A percentile compares a stretch with the other conserved stretches of the same genome.
Evolutionary conservation across 2,113 vertebrate species (phyloP).

Genomic region (Numenius arquata): DNA sequence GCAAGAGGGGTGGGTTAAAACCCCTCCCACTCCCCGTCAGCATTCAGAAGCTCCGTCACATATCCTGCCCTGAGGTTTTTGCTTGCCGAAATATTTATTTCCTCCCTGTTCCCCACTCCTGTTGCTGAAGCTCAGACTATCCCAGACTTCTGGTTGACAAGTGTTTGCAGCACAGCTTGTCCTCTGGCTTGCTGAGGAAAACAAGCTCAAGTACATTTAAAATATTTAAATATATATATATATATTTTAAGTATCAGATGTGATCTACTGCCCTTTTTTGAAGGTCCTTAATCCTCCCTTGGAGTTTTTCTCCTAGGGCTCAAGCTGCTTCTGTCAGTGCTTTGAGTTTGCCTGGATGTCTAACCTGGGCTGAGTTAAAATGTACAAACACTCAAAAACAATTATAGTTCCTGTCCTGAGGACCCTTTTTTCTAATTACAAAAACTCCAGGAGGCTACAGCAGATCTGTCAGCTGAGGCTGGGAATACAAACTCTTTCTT

Average conservation of each 20-base stretch:
- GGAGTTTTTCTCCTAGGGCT: not conserved
- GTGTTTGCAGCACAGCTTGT: not conserved
- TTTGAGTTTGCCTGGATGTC: not conserved
- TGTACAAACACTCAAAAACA: not conserved
- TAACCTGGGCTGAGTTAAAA: constrained; percentile 35
- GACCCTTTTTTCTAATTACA: constrained; percentile 28
- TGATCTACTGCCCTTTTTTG: not conserved
- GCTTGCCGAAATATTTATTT: not conserved
- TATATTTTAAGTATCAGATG: not conserved
- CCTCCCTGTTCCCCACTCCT: not conserved
- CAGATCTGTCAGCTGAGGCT: constrained; percentile 16
- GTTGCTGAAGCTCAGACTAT: not conserved
- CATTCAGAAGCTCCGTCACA: not conserved
- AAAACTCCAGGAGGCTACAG: not conserved
- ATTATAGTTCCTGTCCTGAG: not conserved
- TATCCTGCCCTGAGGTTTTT: not conserved
- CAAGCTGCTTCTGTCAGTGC: not conserved
- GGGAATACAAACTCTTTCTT: constrained; percentile 5
- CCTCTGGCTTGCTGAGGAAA: not conserved
- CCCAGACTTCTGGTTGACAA: not conserved
- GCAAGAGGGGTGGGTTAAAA: not conserved
- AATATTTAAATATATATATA: not conserved
- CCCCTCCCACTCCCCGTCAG: fast-evolving
- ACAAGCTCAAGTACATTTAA: not conserved
- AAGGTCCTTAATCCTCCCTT: not conserved